Evolutionary conservation across 1,140 invertebrate species (phyloP), one percentile per base, ranked within the genome.

Genomic region (Epicauta chinensis): DNA sequence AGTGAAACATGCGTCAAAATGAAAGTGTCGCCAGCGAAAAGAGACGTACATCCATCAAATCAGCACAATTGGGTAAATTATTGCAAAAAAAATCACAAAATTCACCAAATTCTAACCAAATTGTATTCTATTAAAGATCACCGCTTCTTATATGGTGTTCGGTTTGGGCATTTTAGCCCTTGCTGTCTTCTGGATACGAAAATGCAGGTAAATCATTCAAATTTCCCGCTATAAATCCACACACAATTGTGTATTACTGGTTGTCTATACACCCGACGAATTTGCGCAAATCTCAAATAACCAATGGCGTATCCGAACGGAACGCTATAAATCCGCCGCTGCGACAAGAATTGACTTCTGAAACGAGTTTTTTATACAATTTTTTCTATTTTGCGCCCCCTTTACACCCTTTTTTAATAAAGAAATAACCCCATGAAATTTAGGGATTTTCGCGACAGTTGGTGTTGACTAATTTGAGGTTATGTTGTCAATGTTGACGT

Each of bases 141-240:
- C 57, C 9, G 48, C 56, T 2, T 46, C 58, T 13, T 54, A 43
- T 11, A 45, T 67, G 29, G 43, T 67, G 3, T 48, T 64, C 9
- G 63, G 58, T 11, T 34, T 64, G 12, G 63, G 62, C n/a, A 47
- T 63, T 7, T 38, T 67, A 34, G 64, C 59, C n/a, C 31, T 66
- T 9, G 61, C 64, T 7, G 47, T 65, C 11, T 64, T 67, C 29
- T 60, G 58, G 51, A 64, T 65, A 12, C 36, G 59, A 40, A 65
- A 58, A 57, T 67, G 63, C 60, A 67, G 63, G 65, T 67, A 41
- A 64, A 60, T 60, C 15, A 10, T 23, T 42, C 1, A 12, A 55
- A 42, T 44, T 16, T 46, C 16, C 43, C 23, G 4, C 16, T 40
- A 14, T 37, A 37, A 15, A 15, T 5, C 35, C 35, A 15, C 15